A percentile compares a stretch with the other conserved stretches of the same genome.
Conservation (phyloP, 2,113 vertebrate species). For the Corydoras sp. region DNA sequence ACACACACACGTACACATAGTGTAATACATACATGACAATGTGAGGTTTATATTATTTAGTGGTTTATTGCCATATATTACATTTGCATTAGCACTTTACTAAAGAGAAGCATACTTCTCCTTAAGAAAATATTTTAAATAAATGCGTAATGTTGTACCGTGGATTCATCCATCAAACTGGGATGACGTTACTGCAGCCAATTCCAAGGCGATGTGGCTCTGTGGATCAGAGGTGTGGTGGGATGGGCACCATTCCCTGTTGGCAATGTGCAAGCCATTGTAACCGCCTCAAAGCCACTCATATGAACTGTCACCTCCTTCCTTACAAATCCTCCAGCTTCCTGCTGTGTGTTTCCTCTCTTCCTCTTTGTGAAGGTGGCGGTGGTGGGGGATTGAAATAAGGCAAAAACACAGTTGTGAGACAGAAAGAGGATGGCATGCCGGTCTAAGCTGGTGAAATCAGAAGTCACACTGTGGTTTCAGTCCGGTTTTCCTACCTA, state of each 20-base stretch:
- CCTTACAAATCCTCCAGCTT: constrained; percentile 56
- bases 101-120: too few relatives aligned
- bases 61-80: too few relatives aligned
- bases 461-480: constrained; percentile 40
- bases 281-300: constrained; percentile 44
- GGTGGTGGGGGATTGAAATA: not conserved
- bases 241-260: constrained; percentile 37
- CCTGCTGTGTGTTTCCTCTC: constrained; percentile 52
- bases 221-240: constrained; percentile 40
- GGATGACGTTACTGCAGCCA: constrained; percentile 28
- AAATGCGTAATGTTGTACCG: constrained; percentile 15
- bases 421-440: constrained; percentile 42
- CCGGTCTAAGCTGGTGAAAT: constrained; percentile 48
- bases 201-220: constrained; percentile 23
- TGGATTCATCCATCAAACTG: constrained; percentile 33
- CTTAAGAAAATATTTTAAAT: not conserved
- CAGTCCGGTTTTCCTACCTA: constrained; percentile 49
- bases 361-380: constrained; percentile 37
- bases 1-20: too few relatives aligned
- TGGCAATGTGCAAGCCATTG: constrained; percentile 43
- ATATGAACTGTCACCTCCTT: constrained; percentile 55
- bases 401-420: not conserved
- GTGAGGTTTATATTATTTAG: too few relatives aligned
- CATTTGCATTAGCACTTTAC: too few relatives aligned
- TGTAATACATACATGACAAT: too few relatives aligned